A percentile compares a stretch with the other conserved stretches of the same genome.
phyloP scores from a whole-genome alignment of 2,888 invertebrate genomes.

The Andricus quercusramuli region DNA sequence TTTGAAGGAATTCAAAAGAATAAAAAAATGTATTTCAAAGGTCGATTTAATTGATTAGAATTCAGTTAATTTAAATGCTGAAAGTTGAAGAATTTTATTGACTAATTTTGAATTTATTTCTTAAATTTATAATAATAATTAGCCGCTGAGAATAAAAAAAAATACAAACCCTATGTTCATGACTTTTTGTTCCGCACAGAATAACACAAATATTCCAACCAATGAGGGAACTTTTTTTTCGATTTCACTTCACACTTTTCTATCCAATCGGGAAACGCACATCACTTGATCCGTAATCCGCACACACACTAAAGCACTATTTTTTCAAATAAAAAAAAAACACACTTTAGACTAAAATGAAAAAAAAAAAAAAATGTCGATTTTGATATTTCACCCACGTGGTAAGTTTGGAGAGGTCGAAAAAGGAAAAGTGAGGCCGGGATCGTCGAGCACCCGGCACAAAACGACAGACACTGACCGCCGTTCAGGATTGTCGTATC shows the following conservation, averaged over 20 bases:
- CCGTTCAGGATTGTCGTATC: constrained; percentile 62
- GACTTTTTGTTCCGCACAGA: background rate
- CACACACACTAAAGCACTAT: background rate
- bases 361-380: background rate
- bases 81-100: no score
- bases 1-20: no score
- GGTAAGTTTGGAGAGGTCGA: background rate
- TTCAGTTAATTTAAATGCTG: no score
- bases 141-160: background rate
- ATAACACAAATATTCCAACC: background rate
- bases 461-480: constrained; percentile 68
- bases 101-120: no score
- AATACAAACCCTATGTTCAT: background rate
- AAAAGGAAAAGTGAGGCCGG: constrained; percentile 45
- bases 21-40: no score
- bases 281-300: background rate
- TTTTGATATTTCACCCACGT: background rate
- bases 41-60: no score
- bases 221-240: background rate
- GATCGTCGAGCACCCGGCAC: constrained; percentile 57
- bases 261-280: background rate
- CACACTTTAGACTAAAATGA: background rate
- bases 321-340: background rate
- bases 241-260: background rate
- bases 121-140: background rate